Base-by-base conservation (phyloP, 2,113 vertebrate species). In the Myotis yumanensis region DNA sequence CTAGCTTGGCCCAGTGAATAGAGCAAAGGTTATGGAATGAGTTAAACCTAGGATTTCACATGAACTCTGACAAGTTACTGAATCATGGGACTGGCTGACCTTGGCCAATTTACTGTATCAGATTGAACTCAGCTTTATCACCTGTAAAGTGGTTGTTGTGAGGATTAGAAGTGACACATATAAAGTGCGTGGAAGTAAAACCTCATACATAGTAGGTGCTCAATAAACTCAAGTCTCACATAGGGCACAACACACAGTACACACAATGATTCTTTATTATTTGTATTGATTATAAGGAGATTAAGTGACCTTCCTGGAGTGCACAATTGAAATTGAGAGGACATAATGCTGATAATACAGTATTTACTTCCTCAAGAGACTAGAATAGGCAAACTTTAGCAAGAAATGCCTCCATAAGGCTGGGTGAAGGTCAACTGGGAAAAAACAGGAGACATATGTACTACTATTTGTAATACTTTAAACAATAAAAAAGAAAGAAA, bases 91-190 rank as follows among this genome's bases (percentile, higher is more conserved):
- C 54, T 93, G 40, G 77, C 37, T 85, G 57, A 76, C 89, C 66
- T 96, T 91, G 43, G 51, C 84, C 40, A 96, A 93, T 15, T 94
- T 95, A 57, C 72, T 79, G 9, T 30, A 77, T 59, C 54, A 86
- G 40, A 79, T 3, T 68, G 77, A 91, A 77, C 25, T 86, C 72
- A 62, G 59, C 14, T 77, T 95, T 82, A 71, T 79, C 84, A 73
- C 48, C 57, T 59, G 10, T 59, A 77, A 92, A 81, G 30, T 11
- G 10, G 48, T 64, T 81, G 40, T 43, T 85, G 28, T 68, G 7
- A 93, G 43, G 82, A 88, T 77, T 46, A 73, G 66, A 82, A 87
- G 89, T 73, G 66, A 79, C 20, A 51, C 23, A 43, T 30, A 28
- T 3, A 83, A 91, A 28, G 71, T 73, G 51, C 43, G 30, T 40